Percentiles rank a stretch among this genome's conserved stretches.
Evolutionary conservation across 2,797 vertebrate species (phyloP).

Genomic region (Sebastolobus altivelis): DNA sequence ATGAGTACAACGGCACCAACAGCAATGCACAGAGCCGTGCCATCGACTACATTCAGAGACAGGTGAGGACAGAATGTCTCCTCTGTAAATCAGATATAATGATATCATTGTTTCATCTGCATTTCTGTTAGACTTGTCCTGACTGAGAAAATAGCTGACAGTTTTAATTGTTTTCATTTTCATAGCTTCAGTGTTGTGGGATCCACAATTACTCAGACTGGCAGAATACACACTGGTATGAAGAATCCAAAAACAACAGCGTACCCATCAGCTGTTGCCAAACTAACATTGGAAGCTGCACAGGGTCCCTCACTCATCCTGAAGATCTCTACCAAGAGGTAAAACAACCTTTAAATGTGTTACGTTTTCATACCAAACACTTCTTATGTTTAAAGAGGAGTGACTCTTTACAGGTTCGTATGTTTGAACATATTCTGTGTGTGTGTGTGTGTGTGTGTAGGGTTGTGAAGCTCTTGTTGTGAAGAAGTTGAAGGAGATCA

Average conservation of each 20-base stretch:
- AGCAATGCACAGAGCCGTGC: constrained; percentile 95
- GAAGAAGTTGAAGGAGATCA: constrained; percentile 96
- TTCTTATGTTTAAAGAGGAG: neutral
- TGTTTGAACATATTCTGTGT: constrained; percentile 65
- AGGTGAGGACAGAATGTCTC: constrained; percentile 83
- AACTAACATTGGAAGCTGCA: constrained; percentile 87
- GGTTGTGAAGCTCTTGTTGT: constrained; percentile 95
- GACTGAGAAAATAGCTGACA: neutral
- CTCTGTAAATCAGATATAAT: neutral
- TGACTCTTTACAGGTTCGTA: constrained; percentile 71
- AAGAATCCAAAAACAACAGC: constrained; percentile 93
- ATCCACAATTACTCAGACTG: constrained; percentile 96
- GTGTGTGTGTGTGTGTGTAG: constrained; percentile 72
- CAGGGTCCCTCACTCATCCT: constrained; percentile 89
- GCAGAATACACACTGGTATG: constrained; percentile 93
- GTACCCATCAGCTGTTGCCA: constrained; percentile 96
- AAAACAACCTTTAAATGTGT: constrained; percentile 9
- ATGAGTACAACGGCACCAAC: constrained; percentile 94
- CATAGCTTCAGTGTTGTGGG: constrained; percentile 93
- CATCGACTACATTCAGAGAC: constrained; percentile 96
- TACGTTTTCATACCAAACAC: neutral
- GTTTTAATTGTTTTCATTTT: constrained; percentile 10
- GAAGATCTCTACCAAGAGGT: constrained; percentile 94
- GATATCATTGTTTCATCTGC: neutral
- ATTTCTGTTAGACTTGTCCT: neutral